Conservation (phyloP, 1,140 invertebrate genomes). For the Meteorus sp. region DNA sequence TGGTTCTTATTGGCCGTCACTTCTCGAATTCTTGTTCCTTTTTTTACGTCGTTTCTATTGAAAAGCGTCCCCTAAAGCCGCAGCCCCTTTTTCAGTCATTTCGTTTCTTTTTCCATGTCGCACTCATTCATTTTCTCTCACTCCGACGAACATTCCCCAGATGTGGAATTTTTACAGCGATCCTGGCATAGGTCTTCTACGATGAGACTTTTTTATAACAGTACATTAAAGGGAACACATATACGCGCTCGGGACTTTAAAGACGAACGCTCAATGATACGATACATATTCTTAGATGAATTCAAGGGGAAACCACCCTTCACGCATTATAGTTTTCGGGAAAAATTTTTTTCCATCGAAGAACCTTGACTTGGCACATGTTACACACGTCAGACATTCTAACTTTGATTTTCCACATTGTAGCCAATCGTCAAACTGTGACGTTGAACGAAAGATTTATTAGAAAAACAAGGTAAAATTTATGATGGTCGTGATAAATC, state of each 20-base stretch:
- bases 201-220: constrained; percentile 36
- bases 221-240: constrained; percentile 20
- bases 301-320: neutral
- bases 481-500: no score
- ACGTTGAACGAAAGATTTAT: no score
- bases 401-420: neutral
- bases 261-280: constrained; percentile 1
- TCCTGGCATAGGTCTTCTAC: constrained; percentile 32
- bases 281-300: neutral
- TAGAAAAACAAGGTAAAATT: no score
- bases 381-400: no score
- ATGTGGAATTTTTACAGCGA: constrained; percentile 47
- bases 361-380: neutral
- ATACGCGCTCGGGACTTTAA: constrained; percentile 12
- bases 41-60: neutral
- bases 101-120: constrained; percentile 1
- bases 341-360: neutral
- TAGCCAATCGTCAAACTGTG: neutral
- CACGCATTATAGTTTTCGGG: no score
- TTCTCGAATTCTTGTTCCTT: constrained; percentile 3
- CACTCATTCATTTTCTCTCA: no score
- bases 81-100: constrained; percentile 19
- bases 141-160: constrained; percentile 29
- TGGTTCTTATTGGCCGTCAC: constrained; percentile 19
- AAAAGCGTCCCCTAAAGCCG: constrained; percentile 18